Percentiles rank a stretch among this genome's conserved stretches.
Conservation (phyloP, 2,797 vertebrate species). For the Cynopterus sphinx region DNA sequence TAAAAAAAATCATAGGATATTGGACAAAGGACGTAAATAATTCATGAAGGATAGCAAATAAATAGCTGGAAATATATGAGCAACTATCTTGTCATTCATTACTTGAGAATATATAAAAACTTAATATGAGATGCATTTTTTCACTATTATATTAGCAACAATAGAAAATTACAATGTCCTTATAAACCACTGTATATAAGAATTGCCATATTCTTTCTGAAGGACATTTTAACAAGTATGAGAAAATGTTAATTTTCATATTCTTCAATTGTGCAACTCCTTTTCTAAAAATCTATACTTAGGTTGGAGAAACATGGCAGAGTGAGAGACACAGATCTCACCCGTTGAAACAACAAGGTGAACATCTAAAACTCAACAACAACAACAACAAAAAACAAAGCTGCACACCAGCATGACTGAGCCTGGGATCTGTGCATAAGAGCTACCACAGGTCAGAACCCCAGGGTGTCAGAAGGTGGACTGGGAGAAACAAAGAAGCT, state of each 20-base stretch:
- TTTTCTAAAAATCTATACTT: background rate
- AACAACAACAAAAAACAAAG: too few species aligned
- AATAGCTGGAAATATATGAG: background rate
- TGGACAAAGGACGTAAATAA: background rate
- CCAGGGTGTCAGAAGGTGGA: too few species aligned
- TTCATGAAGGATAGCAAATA: background rate
- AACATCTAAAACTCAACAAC: too few species aligned
- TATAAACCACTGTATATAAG: background rate
- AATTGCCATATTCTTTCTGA: background rate
- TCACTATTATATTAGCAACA: background rate
- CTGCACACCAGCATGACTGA: too few species aligned
- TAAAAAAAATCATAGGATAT: background rate
- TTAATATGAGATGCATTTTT: background rate
- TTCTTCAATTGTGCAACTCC: background rate
- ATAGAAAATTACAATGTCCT: background rate
- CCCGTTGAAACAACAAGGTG: too few species aligned
- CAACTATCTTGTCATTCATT: background rate
- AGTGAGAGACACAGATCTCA: too few species aligned
- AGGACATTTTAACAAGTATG: background rate
- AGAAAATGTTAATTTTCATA: constrained; percentile 1
- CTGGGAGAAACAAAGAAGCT: too few species aligned
- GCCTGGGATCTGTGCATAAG: too few species aligned
- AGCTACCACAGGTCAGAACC: too few species aligned
- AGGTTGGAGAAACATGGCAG: too few species aligned
- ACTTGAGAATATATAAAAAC: background rate